Evolutionary conservation across 2,888 invertebrate species (phyloP).

Genomic region (Ichneumoninae sp.): DNA sequence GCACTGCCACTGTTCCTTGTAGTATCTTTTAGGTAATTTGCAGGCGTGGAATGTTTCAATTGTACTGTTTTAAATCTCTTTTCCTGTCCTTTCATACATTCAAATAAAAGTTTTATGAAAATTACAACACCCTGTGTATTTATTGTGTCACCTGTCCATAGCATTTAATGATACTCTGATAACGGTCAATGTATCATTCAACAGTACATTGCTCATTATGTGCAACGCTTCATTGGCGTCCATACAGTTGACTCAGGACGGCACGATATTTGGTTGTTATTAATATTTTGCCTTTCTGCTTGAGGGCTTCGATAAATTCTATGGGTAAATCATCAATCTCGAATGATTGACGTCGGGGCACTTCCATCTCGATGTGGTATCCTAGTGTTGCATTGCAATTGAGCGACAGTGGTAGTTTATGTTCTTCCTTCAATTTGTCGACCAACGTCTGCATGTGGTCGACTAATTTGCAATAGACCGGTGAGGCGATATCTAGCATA

Average conservation of each 20-base stretch:
- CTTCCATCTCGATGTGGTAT: conserved; percentile 90
- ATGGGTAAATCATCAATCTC: conserved; percentile 87
- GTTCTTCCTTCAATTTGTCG: conserved; percentile 87
- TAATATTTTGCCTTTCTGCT: conserved; percentile 87
- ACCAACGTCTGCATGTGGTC: conserved; percentile 92
- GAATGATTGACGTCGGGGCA: conserved; percentile 85
- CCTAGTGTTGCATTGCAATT: conserved; percentile 90
- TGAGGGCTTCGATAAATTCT: conserved; percentile 90
- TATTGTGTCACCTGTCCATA: too few relatives aligned
- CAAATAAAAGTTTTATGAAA: too few relatives aligned
- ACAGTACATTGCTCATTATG: conserved; percentile 93
- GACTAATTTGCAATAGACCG: conserved; percentile 94
- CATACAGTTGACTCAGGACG: conserved; percentile 89
- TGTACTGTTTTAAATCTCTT: too few relatives aligned
- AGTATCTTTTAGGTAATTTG: too few relatives aligned
- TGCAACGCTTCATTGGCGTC: conserved; percentile 92
- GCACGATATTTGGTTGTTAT: conserved; percentile 93
- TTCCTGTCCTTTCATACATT: too few relatives aligned
- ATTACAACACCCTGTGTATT: too few relatives aligned
- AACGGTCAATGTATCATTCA: conserved; percentile 89
- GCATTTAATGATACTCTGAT: conserved; percentile 85
- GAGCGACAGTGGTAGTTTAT: conserved; percentile 88
- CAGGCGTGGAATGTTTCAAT: too few relatives aligned
- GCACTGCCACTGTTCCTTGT: too few relatives aligned
- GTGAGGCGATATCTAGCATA: conserved; percentile 92